Evolutionary conservation across 2,888 invertebrate genomes (phyloP).

Genomic region (Iselma pallidipennis): DNA sequence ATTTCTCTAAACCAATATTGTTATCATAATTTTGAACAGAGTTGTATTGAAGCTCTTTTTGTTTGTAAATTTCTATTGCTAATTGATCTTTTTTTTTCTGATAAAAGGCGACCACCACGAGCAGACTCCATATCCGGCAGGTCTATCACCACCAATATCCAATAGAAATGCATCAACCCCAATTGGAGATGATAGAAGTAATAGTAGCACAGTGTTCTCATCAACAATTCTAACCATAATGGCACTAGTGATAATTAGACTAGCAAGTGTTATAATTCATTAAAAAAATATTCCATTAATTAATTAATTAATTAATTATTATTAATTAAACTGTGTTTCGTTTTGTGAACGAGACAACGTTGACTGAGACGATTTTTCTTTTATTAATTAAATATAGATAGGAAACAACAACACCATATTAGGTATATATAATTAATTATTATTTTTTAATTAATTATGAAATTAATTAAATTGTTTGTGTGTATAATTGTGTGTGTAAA

Average conservation of each 20-base stretch:
- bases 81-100: background rate
- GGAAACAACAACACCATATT: no score
- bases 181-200: background rate
- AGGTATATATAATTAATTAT: background rate
- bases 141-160: background rate
- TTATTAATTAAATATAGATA: no score
- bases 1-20: no score
- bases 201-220: background rate
- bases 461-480: no score
- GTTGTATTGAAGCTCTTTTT: background rate
- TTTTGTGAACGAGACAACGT: slow-evolving; percentile 22
- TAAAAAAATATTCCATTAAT: no score
- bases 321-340: slow-evolving; percentile 8
- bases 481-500: background rate
- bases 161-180: background rate
- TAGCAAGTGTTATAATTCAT: background rate
- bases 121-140: slow-evolving; percentile 11
- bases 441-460: background rate
- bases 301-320: background rate
- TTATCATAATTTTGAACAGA: background rate
- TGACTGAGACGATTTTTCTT: background rate
- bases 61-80: background rate
- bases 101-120: slow-evolving; percentile 19
- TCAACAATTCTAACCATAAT: background rate
- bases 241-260: background rate